phyloP scores from a whole-genome alignment of 2,113 vertebrate genomes.

The Sturnira hondurensis region DNA sequence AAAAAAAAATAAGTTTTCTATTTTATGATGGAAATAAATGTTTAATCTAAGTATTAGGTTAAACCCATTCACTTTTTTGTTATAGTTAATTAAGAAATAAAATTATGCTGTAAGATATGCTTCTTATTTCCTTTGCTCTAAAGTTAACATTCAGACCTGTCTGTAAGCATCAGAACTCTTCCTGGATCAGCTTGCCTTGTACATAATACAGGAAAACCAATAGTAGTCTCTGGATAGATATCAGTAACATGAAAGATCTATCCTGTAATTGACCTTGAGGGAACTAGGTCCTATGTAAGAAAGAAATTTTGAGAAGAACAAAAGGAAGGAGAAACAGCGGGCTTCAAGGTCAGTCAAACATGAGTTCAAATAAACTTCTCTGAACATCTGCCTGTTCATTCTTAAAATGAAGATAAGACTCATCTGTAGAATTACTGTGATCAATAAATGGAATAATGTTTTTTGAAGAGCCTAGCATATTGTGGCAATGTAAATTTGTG shows the following conservation, averaged over 20 bases:
- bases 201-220: neutral
- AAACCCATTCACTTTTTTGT: neutral
- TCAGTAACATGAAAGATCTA: neutral
- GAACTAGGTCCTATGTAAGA: neutral
- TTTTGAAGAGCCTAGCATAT: neutral
- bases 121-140: neutral
- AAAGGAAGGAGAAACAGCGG: neutral
- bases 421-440: neutral
- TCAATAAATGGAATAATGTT: neutral
- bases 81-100: neutral
- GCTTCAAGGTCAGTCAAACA: neutral
- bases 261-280: neutral
- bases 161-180: neutral
- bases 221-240: neutral
- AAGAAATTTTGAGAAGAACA: neutral
- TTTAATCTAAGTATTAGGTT: neutral
- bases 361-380: neutral
- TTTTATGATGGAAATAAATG: neutral
- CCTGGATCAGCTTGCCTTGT: neutral
- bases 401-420: neutral
- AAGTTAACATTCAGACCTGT: neutral
- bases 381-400: neutral
- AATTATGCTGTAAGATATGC: neutral
- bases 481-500: neutral
- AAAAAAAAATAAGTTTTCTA: neutral